These are phyloP conservation scores for Pomacea maculata DNA, from an alignment of 1,140 invertebrate genomes.

Conservation along the genomic window DNA sequence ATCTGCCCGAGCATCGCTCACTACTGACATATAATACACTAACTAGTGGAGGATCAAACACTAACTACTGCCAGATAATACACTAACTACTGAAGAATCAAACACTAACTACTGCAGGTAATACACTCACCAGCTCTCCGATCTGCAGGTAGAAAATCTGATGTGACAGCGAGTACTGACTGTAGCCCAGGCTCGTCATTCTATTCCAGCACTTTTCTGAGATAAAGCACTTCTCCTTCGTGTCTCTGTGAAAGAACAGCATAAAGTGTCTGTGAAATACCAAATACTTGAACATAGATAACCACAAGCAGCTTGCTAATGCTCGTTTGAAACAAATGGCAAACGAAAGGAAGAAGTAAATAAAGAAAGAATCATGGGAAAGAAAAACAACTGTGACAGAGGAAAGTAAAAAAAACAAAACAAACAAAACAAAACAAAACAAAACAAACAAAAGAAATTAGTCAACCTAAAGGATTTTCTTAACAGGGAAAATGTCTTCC, in stretches of 20 bases:
- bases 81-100: conserved; percentile 23
- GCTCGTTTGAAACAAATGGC: not conserved
- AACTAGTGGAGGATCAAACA: too few relatives aligned
- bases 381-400: not conserved
- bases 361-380: not conserved
- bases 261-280: not conserved
- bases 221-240: conserved; percentile 38
- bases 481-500: too few relatives aligned
- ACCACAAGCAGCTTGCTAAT: too few relatives aligned
- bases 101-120: too few relatives aligned
- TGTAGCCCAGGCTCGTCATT: conserved; percentile 51
- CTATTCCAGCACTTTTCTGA: conserved; percentile 51
- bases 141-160: conserved; percentile 60
- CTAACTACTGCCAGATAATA: too few relatives aligned
- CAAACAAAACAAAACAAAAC: not conserved
- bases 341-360: not conserved
- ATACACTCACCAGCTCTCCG: conserved; percentile 46
- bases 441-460: too few relatives aligned
- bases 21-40: too few relatives aligned
- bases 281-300: not conserved
- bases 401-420: not conserved
- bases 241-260: conserved; percentile 27
- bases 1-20: too few relatives aligned
- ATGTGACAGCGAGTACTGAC: conserved; percentile 56
- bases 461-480: too few relatives aligned